phyloP scores from a whole-genome alignment of 2,113 vertebrate species.

The Phaetusa simplex region DNA sequence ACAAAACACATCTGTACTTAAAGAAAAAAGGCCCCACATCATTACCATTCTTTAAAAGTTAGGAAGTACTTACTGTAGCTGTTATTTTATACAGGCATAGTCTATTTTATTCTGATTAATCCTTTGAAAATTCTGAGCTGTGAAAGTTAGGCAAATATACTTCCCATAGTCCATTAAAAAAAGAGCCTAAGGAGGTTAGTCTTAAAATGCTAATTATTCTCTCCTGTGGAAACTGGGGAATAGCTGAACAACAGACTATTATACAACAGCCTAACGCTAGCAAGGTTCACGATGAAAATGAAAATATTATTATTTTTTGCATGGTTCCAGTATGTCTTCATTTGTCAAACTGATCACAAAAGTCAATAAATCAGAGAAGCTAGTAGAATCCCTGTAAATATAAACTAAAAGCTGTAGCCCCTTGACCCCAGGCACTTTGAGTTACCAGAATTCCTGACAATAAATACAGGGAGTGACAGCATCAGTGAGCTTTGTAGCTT shows the following conservation, averaged over 20 bases:
- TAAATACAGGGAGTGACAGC: background rate
- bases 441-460: background rate
- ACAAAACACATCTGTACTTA: background rate
- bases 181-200: background rate
- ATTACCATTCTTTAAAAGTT: background rate
- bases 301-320: background rate
- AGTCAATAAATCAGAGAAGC: slow-evolving; percentile 21
- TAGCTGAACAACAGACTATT: background rate
- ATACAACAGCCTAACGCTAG: background rate
- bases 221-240: background rate
- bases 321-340: background rate
- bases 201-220: slow-evolving; percentile 40
- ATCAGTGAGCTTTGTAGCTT: background rate
- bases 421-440: background rate
- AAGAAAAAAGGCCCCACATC: background rate
- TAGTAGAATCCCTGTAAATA: background rate
- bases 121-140: background rate
- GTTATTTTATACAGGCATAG: background rate
- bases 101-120: background rate
- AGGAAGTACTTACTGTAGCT: background rate
- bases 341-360: slow-evolving; percentile 9
- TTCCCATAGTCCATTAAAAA: slow-evolving; percentile 28
- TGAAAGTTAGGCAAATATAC: slow-evolving; percentile 7
- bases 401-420: background rate
- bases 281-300: background rate